These are phyloP conservation scores for Drosophila fulvimacula DNA, from an alignment of 2,888 invertebrate species.

Conservation along the genomic window DNA sequence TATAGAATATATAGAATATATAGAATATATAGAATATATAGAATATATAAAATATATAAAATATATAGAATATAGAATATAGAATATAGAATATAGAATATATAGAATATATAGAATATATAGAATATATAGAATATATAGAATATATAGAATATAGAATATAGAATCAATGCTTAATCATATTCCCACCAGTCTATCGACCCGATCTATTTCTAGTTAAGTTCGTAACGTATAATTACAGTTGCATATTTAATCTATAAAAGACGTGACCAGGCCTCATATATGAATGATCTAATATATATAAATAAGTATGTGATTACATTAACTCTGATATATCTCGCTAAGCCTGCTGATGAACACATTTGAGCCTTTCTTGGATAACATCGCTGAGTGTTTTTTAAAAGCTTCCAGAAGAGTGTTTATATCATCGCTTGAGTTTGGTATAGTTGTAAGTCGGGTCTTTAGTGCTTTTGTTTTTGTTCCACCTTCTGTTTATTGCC, in stretches of 20 bases:
- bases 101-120: neutral
- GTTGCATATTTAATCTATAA: neutral
- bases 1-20: neutral
- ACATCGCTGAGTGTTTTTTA: neutral
- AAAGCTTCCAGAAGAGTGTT: neutral
- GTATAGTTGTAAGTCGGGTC: conserved; percentile 19
- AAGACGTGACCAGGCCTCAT: neutral
- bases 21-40: neutral
- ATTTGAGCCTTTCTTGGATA: neutral
- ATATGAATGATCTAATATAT: neutral
- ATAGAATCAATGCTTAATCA: neutral
- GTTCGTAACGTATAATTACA: neutral
- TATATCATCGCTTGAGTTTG: neutral
- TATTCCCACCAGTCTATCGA: neutral
- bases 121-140: neutral
- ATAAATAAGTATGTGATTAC: neutral
- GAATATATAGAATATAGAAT: neutral
- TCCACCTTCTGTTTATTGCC: conserved; percentile 9
- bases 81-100: neutral
- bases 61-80: neutral
- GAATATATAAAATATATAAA: too few relatives aligned
- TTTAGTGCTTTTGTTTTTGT: conserved; percentile 6
- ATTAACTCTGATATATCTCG: too few relatives aligned
- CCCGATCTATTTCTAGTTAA: neutral
- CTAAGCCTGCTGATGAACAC: conserved; percentile 1